Evolutionary conservation across 1,140 invertebrate genomes (phyloP), one percentile per base, ranked within the genome.

Genomic region (Hypsibius dujardini): DNA sequence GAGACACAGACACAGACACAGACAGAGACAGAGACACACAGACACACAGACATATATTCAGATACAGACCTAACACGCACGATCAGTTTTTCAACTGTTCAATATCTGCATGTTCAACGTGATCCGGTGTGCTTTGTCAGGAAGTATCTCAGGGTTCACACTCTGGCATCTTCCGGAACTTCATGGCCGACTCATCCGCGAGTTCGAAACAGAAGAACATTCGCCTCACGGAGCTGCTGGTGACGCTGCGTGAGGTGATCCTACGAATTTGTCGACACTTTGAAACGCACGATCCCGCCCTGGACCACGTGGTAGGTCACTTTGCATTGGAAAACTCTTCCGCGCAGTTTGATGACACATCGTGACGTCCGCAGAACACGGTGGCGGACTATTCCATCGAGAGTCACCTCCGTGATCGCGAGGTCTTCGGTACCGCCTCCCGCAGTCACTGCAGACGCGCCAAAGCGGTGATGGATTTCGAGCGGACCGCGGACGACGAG

Each of bases 401-500:
- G 77, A 93, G 90, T 77, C 94, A 98, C 82, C 85, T 88, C 46
- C 87, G 87, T 76, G 95, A 98, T 80, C 88, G 94, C 79, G 89
- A 95, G 75, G 89, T 88, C 79, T 98, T 93, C 80, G 86, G 93
- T 12, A 92, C 90, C 82, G 92, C 90, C 3, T 90, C 89, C 7
- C 84, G 88, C 73, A 90, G 87, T 75, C 85, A 92, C 72, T 87
- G 88, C 74, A 84, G 93, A 76, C 82, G 95, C 75, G 95, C 95
- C 3, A 96, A 98, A 81, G 95, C 95, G 1, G 81, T 96, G 72
- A 81, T 95, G 74, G 93, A 99, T 82, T 99, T 99, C 85, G 93
- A 98, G 80, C 84, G 94, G 74, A 89, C 95, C 77, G 95, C 98
- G 82, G 92, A 96, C 77, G 95, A 98, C 82, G 96, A 99, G 81